A percentile compares a stretch with the other conserved stretches of the same genome.
These are phyloP conservation scores for Paradoxurus hermaphroditus DNA, from an alignment of 2,113 vertebrate genomes.

Conservation along the genomic window DNA sequence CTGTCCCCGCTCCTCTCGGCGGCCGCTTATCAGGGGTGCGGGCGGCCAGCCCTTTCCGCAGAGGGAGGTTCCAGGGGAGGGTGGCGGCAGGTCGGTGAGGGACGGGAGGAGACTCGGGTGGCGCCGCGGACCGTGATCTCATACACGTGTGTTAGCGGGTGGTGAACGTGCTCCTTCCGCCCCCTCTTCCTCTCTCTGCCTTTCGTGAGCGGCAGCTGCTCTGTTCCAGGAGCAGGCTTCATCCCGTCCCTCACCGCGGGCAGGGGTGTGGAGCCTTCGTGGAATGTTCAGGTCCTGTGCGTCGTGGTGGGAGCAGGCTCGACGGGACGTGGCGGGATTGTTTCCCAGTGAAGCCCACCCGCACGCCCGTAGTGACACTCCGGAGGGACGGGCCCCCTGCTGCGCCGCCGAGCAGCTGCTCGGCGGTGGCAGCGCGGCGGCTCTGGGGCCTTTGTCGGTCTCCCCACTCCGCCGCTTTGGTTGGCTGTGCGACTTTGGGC, in stretches of 20 bases:
- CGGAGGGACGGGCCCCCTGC: too few species aligned
- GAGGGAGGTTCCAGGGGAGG: neutral
- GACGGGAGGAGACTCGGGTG: neutral
- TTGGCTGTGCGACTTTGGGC: neutral
- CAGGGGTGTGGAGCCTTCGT: neutral
- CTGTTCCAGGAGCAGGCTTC: neutral
- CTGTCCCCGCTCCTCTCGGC: neutral
- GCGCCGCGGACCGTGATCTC: neutral
- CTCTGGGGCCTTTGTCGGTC: neutral
- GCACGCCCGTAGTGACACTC: too few species aligned
- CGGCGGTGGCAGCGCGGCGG: too few species aligned
- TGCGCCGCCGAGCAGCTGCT: too few species aligned
- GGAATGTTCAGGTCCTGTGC: neutral
- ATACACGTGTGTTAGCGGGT: neutral
- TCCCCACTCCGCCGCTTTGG: neutral
- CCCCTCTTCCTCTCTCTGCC: neutral
- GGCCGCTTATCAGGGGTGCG: neutral
- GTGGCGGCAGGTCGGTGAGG: neutral
- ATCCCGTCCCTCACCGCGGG: neutral
- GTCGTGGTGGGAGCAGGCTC: neutral
- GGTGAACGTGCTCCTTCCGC: neutral
- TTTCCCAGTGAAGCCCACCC: too few species aligned
- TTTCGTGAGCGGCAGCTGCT: neutral
- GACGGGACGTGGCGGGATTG: too few species aligned
- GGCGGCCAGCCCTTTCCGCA: neutral